Evolutionary conservation across 2,797 vertebrate species (phyloP), one percentile per base, ranked within the genome.

Genomic region (Clarias fuscus): DNA sequence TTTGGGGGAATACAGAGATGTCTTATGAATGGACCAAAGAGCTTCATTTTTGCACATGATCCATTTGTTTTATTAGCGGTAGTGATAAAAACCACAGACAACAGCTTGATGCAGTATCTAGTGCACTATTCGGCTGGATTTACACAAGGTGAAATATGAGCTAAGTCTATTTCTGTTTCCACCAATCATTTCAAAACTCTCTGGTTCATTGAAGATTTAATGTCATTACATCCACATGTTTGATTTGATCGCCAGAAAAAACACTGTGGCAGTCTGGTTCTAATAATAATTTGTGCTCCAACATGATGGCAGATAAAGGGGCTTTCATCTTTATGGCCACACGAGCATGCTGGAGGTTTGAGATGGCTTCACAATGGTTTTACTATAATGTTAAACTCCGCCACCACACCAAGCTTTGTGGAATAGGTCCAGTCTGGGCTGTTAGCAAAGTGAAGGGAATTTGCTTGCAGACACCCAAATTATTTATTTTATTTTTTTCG

Each of bases 381-480:
- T 92, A 93, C 93, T 95, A 91, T 94, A 93, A 93, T 93, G 94
- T 95, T 94, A 93, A 94, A 93, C 91, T 93, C 91, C 90, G 72
- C 81, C 92, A 91, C 93, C 93, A 91, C 93, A 94, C 92, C 90
- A 93, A 91, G 93, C 81, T 89, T 89, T 92, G 91, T 91, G 91
- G 91, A 93, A 93, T 91, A 92, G 93, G 93, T 93, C 94, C 92
- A 90, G 93, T 93, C 94, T 94, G 91, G 92, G 90, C 92, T 90
- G 92, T 95, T 95, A 93, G 33, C 33, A 86, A 33, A 91, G 90
- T 78, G 92, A 94, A 94, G 90, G 90, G 40, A 82, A 84, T 89
- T 86, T 73, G 81, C 73, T 80, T 82, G 71, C 73, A 88, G 89
- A 90, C 84, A 82, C 89, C 80, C 76, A 86, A 56, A 56, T 56